Percentiles rank a stretch among this genome's conserved stretches.
Conservation (phyloP, 1,140 invertebrate genomes). For the Ladona fulva region DNA sequence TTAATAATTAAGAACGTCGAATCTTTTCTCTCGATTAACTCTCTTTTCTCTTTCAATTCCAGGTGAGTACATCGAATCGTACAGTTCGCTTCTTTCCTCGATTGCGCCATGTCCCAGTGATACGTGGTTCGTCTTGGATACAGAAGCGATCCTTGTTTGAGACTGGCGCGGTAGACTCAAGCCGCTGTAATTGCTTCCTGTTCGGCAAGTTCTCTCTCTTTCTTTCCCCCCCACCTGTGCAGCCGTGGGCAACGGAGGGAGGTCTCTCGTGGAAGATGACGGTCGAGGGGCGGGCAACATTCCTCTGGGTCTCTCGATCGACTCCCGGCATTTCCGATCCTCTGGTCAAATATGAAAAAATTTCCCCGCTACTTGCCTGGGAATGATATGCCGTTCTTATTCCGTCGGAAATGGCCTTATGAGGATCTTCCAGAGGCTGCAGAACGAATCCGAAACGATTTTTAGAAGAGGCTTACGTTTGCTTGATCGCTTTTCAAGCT, state of each 20-base stretch:
- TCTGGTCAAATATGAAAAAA: neutral
- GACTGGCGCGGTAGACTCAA: neutral
- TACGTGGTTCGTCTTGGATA: neutral
- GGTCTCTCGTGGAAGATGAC: neutral
- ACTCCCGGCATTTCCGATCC: neutral
- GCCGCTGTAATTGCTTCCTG: conserved; percentile 2
- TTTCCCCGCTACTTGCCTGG: neutral
- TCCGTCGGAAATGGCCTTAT: neutral
- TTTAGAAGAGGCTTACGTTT: no score
- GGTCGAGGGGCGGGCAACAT: neutral
- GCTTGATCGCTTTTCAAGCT: no score
- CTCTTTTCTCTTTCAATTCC: neutral
- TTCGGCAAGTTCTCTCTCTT: neutral
- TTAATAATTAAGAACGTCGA: no score
- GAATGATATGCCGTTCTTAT: neutral
- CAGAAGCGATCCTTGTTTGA: neutral
- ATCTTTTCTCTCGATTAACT: neutral
- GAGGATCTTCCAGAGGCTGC: no score
- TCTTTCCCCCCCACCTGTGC: neutral
- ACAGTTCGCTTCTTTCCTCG: neutral
- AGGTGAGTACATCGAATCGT: neutral
- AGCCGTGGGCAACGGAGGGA: neutral
- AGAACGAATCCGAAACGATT: no score
- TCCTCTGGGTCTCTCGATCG: neutral
- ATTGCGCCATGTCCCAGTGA: no score